These are phyloP conservation scores for Orthonevra nobilis DNA, from an alignment of 2,888 invertebrate genomes.

Conservation along the genomic window DNA sequence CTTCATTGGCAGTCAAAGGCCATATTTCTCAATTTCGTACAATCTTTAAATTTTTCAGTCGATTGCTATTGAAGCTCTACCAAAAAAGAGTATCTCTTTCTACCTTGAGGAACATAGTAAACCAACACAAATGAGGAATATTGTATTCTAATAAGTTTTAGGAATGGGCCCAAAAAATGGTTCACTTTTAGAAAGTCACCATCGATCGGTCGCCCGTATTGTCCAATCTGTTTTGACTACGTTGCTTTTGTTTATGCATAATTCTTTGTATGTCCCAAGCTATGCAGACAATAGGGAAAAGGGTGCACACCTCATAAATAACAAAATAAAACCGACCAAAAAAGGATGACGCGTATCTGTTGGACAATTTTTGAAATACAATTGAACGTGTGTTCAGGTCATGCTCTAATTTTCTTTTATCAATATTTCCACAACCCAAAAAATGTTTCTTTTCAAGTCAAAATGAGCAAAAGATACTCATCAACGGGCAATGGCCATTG, in stretches of 20 bases:
- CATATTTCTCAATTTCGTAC: no score
- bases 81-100: no score
- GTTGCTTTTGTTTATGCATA: constrained; percentile 24
- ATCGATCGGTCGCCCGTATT: not conserved
- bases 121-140: no score
- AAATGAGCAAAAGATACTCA: constrained; percentile 5
- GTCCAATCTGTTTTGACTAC: constrained; percentile 30
- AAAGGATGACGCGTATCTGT: constrained; percentile 39
- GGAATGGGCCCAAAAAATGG: constrained; percentile 35
- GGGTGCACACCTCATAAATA: constrained; percentile 50
- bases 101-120: no score
- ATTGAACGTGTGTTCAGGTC: constrained; percentile 61
- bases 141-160: not conserved
- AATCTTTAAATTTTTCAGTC: no score
- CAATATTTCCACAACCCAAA: constrained; percentile 61
- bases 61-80: no score
- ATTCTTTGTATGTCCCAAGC: constrained; percentile 19
- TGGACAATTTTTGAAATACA: constrained; percentile 29
- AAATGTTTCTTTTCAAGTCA: constrained; percentile 22
- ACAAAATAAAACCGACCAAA: constrained; percentile 35
- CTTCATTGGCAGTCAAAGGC: no score
- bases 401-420: constrained; percentile 69
- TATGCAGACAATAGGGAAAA: constrained; percentile 30
- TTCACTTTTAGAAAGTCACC: constrained; percentile 23
- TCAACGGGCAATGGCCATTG: constrained; percentile 41